Base-by-base conservation (phyloP, 2,888 invertebrate genomes). In the Patella depressa region DNA sequence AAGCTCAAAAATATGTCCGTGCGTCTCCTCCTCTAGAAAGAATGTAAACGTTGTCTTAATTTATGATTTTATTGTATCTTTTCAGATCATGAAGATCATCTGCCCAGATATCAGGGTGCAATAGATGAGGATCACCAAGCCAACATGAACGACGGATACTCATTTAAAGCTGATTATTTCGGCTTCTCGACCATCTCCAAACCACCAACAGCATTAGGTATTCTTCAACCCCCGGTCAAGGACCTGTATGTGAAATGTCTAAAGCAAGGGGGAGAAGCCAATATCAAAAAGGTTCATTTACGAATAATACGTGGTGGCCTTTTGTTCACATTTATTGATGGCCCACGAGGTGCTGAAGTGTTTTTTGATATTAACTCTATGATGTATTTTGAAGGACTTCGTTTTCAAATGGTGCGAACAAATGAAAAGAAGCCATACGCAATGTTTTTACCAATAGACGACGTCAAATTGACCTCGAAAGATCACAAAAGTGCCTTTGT, bases 151-250 rank as follows among this genome's bases (percentile, higher is more conserved):
- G 84, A 82, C 12, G 84, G 83, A 0, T 79, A 80, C 11, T 95
- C 98, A 88, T 99, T 98, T 93, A 95, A 98, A 83, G 98, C 99
- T 76, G 94, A 98, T 79, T 99, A 99, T 92, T 94, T 99, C 88
- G 99, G 99, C 86, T 97, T 97, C 87, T 96, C 98, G 45, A 98
- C 98, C 88, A 97, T 99, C 54, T 97, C 98, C 90, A 96, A 98
- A 91, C 98, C 98, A 90, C 98, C 99, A 92, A 98, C 99, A 90
- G 99, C 99, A 74, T 94, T 99, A 73, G 96, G 98, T 90, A 98
- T 97, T 78, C 97, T 98, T 84, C 99, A 99, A 93, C 98, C 99
- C 91, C 99, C 99, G 2, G 93, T 99, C 86, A 95, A 96, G 86
- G 98, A 98, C 89, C 93, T 98, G 79, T 99, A 99, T 92, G 98